A percentile compares a stretch with the other conserved stretches of the same genome.
These are phyloP conservation scores for Drosophila paranaensis DNA, from an alignment of 2,888 invertebrate species.

Conservation along the genomic window DNA sequence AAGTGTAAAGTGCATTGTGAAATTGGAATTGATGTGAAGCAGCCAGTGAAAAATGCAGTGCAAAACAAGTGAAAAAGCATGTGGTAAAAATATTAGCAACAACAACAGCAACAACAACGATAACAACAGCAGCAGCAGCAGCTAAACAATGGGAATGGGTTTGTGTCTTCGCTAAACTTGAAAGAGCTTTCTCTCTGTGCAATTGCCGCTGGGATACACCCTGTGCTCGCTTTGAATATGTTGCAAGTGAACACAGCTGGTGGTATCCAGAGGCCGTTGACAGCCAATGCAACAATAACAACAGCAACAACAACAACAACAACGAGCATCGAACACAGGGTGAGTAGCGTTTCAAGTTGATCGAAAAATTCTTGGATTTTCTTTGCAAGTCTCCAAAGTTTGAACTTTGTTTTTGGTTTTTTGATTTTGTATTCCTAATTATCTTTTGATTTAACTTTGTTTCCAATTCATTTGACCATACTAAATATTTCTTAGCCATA, in stretches of 20 bases:
- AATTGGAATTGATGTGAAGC: constrained; percentile 2
- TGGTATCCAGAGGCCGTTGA: constrained; percentile 96
- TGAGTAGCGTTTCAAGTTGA: constrained; percentile 42
- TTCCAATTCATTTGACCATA: constrained; percentile 62
- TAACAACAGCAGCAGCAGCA: not conserved
- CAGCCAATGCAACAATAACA: constrained; percentile 64
- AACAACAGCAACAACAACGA: not conserved
- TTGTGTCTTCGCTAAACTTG: constrained; percentile 64
- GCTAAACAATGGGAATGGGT: constrained; percentile 34
- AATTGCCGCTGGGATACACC: constrained; percentile 96
- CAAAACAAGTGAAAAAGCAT: constrained; percentile 24
- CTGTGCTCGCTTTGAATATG: constrained; percentile 95
- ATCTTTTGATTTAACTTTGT: constrained; percentile 38
- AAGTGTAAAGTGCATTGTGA: constrained; percentile 15
- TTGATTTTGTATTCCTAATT: constrained; percentile 17
- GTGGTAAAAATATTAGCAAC: constrained; percentile 5
- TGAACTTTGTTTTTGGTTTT: constrained; percentile 36
- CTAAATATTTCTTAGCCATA: constrained; percentile 64
- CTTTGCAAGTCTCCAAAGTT: constrained; percentile 66
- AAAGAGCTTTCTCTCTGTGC: constrained; percentile 63
- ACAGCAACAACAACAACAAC: constrained; percentile 16
- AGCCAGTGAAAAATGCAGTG: constrained; percentile 16
- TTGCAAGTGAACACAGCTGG: constrained; percentile 98
- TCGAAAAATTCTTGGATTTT: constrained; percentile 24
- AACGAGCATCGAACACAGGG: constrained; percentile 27